These are phyloP conservation scores for Lepidurus couesii DNA, from an alignment of 1,140 invertebrate species.

Conservation along the genomic window DNA sequence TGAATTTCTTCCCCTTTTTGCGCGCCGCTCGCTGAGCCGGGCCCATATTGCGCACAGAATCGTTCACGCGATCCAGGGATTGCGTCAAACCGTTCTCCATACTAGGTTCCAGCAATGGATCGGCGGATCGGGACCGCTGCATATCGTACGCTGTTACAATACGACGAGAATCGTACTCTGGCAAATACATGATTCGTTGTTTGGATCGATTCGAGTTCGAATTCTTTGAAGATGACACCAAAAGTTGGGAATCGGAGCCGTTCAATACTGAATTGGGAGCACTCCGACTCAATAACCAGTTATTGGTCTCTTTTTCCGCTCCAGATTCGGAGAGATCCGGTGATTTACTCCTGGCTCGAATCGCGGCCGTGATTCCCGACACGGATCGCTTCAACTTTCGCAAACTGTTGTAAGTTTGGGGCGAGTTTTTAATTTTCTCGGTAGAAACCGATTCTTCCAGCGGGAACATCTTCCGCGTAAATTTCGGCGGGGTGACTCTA, in stretches of 20 bases:
- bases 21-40: constrained; percentile 1
- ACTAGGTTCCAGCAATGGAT: background rate
- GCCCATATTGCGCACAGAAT: background rate
- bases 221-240: background rate
- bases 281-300: constrained; percentile 62
- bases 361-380: constrained; percentile 50
- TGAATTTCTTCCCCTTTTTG: constrained; percentile 59
- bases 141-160: background rate
- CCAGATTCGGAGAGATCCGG: constrained; percentile 28
- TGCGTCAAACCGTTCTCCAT: background rate
- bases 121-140: background rate
- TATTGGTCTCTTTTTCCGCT: constrained; percentile 36
- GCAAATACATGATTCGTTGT: constrained; percentile 64
- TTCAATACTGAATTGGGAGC: constrained; percentile 69
- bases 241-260: constrained; percentile 17
- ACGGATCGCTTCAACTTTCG: constrained; percentile 53
- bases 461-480: constrained; percentile 48
- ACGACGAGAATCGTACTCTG: constrained; percentile 52
- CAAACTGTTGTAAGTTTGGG: constrained; percentile 38
- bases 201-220: background rate
- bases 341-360: constrained; percentile 29
- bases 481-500: constrained; percentile 49
- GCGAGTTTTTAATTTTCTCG: background rate
- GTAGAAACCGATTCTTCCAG: background rate
- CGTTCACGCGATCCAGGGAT: background rate